Evolutionary conservation across 2,113 vertebrate genomes (phyloP).

Genomic region (Bos javanicus): DNA sequence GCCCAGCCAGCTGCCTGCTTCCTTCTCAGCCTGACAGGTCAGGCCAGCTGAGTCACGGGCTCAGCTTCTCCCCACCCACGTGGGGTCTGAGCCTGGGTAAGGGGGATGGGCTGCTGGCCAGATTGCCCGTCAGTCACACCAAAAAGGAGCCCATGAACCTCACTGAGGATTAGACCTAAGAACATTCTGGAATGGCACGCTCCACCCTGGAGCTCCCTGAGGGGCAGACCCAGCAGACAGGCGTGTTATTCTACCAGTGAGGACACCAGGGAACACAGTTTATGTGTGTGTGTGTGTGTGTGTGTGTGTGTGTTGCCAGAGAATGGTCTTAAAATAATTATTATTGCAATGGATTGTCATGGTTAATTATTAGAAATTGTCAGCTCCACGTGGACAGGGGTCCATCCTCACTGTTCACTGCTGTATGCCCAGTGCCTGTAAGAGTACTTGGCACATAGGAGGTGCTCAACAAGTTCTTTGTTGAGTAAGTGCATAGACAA

Average conservation of each 20-base stretch:
- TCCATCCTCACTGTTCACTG: too few relatives aligned
- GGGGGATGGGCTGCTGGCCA: not conserved
- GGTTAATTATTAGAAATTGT: not conserved
- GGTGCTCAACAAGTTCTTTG: not conserved
- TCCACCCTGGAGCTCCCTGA: not conserved
- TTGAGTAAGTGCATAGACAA: not conserved
- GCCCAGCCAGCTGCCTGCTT: slow-evolving; percentile 51
- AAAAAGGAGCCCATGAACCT: not conserved
- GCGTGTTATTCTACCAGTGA: not conserved
- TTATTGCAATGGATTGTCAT: too few relatives aligned
- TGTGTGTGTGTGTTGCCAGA: not conserved
- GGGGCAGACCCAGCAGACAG: not conserved
- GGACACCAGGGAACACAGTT: not conserved
- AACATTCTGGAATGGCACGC: slow-evolving; percentile 48
- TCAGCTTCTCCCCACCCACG: slow-evolving; percentile 34
- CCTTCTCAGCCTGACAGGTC: slow-evolving; percentile 20
- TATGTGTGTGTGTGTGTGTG: not conserved
- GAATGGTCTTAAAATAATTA: not conserved
- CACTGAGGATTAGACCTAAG: slow-evolving; percentile 26
- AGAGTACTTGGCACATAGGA: not conserved
- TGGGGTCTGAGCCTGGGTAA: slow-evolving; percentile 29
- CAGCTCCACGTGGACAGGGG: too few relatives aligned
- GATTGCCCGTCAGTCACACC: not conserved
- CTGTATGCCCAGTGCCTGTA: rapidly evolving
- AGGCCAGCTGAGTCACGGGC: slow-evolving; percentile 48